Percentiles rank a stretch among this genome's conserved stretches.
These are phyloP conservation scores for Diglossa brunneiventris DNA, from an alignment of 2,113 vertebrate genomes.

Conservation along the genomic window DNA sequence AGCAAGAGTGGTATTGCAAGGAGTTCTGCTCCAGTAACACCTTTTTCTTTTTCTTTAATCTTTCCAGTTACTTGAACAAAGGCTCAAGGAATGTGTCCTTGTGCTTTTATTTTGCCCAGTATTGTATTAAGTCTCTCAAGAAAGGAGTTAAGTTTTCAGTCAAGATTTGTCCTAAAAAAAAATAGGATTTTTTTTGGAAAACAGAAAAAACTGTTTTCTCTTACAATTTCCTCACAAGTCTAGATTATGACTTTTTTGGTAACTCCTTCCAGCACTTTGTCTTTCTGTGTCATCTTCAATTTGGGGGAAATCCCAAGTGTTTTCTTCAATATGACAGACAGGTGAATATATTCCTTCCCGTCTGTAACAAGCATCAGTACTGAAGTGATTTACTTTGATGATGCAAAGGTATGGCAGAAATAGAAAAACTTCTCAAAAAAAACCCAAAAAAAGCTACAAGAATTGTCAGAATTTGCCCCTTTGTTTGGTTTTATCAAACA, in stretches of 20 bases:
- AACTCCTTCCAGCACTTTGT: neutral
- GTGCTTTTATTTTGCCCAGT: neutral
- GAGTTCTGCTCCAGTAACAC: neutral
- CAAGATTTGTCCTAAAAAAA: neutral
- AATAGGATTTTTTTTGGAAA: no score
- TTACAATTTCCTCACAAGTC: neutral
- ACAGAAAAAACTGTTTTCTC: neutral
- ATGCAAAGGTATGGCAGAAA: neutral
- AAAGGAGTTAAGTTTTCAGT: neutral
- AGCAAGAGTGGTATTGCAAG: neutral
- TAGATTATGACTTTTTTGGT: neutral
- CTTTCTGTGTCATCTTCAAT: neutral
- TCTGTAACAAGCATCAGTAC: neutral
- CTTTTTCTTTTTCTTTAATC: neutral
- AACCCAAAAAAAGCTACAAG: neutral
- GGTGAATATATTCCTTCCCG: neutral
- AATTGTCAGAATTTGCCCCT: neutral
- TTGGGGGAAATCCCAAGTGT: neutral
- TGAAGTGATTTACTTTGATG: neutral
- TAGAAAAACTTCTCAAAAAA: neutral
- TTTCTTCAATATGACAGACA: neutral
- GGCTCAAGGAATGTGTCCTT: neutral
- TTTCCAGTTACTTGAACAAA: neutral
- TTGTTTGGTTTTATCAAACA: neutral
- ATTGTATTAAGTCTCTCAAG: neutral